phyloP scores from a whole-genome alignment of 2,113 vertebrate species.

The Mormoops blainvillei region DNA sequence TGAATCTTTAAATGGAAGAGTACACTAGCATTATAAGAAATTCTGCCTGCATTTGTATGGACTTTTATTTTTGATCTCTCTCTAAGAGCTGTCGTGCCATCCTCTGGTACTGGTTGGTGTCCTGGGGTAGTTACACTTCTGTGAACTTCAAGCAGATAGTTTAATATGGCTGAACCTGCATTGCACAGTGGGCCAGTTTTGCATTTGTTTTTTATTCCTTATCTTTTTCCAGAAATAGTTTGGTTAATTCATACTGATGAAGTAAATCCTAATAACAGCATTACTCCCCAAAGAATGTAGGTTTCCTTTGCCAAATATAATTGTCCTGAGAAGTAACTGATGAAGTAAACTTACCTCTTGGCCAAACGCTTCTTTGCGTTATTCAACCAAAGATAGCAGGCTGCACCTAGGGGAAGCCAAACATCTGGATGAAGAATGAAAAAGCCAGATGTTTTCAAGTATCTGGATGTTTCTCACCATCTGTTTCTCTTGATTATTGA shows the following conservation, averaged over 20 bases:
- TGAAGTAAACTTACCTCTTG: constrained; percentile 33
- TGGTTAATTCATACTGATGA: not conserved
- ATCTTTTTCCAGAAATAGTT: not conserved
- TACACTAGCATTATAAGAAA: not conserved
- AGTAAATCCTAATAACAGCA: not conserved
- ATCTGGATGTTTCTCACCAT: constrained; percentile 49
- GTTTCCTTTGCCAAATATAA: not conserved
- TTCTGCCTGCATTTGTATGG: not conserved
- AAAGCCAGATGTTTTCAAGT: constrained; percentile 61
- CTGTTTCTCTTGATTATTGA: constrained; percentile 49
- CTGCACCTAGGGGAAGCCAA: not conserved
- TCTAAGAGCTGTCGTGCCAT: not conserved
- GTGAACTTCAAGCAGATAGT: not conserved
- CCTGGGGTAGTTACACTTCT: not conserved
- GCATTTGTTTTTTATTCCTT: not conserved
- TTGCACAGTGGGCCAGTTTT: not conserved
- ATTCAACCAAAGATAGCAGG: constrained; percentile 38
- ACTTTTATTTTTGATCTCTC: not conserved
- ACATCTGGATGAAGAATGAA: constrained; percentile 51
- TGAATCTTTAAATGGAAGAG: not conserved
- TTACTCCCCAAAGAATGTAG: not conserved
- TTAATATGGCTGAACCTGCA: not conserved
- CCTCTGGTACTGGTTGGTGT: not conserved
- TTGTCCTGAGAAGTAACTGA: constrained; percentile 12
- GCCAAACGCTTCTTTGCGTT: constrained; percentile 23